Conservation (phyloP, 2,797 vertebrate species). For the Malurus splendens region DNA sequence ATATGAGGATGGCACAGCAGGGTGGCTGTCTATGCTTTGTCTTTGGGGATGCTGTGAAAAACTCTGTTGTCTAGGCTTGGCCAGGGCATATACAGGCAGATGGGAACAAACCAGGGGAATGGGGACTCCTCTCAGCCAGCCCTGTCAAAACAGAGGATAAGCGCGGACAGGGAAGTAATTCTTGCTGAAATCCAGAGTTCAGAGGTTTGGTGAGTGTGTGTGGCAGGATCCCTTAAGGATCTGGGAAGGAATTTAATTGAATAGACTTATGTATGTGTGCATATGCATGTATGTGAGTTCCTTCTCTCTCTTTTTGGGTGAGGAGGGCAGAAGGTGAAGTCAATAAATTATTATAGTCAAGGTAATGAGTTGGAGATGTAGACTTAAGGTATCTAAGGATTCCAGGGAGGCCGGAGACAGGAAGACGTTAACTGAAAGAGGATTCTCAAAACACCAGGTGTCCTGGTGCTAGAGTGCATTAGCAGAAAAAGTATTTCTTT, state of each 20-base stretch:
- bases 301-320: not conserved
- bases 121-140: not conserved
- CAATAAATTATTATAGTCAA: not conserved
- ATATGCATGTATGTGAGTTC: accelerated
- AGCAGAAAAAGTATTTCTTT: not conserved
- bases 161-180: accelerated
- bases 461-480: not conserved
- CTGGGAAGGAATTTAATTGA: not conserved
- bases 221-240: not conserved
- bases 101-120: accelerated
- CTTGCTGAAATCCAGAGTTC: not conserved
- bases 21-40: not conserved
- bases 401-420: not conserved
- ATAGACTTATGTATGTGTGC: not conserved
- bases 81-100: not conserved
- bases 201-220: not conserved
- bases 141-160: accelerated
- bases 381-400: not conserved
- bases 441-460: not conserved
- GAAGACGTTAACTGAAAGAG: not conserved
- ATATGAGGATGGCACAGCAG: not conserved
- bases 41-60: not conserved
- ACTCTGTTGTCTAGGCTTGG: too few species aligned
- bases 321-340: not conserved
- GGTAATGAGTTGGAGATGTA: not conserved